Percentiles rank a stretch among this genome's conserved stretches.
These are phyloP conservation scores for Cyanocitta stelleri DNA, from an alignment of 2,113 vertebrate genomes.

Conservation along the genomic window DNA sequence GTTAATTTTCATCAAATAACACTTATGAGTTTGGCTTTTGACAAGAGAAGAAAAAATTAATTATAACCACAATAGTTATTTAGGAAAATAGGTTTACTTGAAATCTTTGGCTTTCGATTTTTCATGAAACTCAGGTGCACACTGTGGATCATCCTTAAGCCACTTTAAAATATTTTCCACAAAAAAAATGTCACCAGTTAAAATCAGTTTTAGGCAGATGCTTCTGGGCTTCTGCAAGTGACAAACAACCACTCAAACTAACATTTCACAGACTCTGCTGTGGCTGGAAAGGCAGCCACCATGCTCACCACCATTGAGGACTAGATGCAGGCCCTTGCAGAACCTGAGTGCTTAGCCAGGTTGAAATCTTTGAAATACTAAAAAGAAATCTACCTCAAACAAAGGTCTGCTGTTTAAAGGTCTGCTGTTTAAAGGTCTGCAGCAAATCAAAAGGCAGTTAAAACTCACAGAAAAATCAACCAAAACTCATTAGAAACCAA, in stretches of 20 bases:
- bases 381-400: not conserved
- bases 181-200: not conserved
- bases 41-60: not conserved
- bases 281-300: not conserved
- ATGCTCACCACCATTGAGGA: not conserved
- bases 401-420: not conserved
- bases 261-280: not conserved
- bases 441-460: not conserved
- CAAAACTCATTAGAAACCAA: not conserved
- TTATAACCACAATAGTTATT: not conserved
- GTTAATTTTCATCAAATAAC: not conserved
- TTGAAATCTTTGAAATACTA: not conserved
- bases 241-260: not conserved
- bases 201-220: not conserved
- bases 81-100: not conserved
- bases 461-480: not conserved
- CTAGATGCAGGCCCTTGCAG: not conserved
- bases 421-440: not conserved
- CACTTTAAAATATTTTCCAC: not conserved
- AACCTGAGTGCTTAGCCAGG: not conserved
- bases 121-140: not conserved
- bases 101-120: not conserved
- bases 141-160: not conserved
- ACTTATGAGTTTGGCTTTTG: not conserved
- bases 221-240: not conserved